Evolutionary conservation across 2,113 vertebrate species (phyloP).

Genomic region (Paralichthys olivaceus): DNA sequence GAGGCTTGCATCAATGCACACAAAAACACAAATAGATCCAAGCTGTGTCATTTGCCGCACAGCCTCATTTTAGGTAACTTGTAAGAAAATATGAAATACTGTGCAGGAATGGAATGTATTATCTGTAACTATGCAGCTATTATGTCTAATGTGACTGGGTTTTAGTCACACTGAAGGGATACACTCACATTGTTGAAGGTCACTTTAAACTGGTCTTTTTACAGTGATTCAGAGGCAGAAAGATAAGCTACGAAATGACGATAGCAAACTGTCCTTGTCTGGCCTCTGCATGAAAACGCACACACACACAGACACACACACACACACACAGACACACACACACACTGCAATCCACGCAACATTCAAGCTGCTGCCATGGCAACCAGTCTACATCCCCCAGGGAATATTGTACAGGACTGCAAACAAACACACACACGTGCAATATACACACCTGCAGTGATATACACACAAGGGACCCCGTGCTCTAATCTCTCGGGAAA

Average conservation of each 20-base stretch:
- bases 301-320: slow-evolving; percentile 12
- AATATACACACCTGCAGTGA: slow-evolving; percentile 22
- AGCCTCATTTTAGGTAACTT: neutral
- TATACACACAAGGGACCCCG: slow-evolving; percentile 48
- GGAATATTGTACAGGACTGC: slow-evolving; percentile 59
- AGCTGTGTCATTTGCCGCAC: neutral
- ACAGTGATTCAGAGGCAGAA: slow-evolving; percentile 28
- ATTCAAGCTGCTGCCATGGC: slow-evolving; percentile 77
- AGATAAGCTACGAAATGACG: slow-evolving; percentile 54
- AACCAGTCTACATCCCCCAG: slow-evolving; percentile 70
- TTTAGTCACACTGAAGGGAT: slow-evolving; percentile 19
- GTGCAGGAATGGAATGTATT: neutral
- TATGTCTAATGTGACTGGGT: slow-evolving; percentile 22
- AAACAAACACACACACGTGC: slow-evolving; percentile 64
- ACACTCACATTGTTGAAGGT: slow-evolving; percentile 38
- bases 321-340: slow-evolving; percentile 7
- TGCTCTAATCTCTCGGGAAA: slow-evolving; percentile 66
- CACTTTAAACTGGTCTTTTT: slow-evolving; percentile 35
- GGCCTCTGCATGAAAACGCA: slow-evolving; percentile 58
- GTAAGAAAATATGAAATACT: neutral
- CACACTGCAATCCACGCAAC: slow-evolving; percentile 44
- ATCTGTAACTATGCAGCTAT: slow-evolving; percentile 20
- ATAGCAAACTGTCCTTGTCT: slow-evolving; percentile 64
- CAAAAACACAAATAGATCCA: neutral
- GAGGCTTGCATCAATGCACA: neutral